These are phyloP conservation scores for Ahaetulla prasina DNA, from an alignment of 2,113 vertebrate species.

Conservation along the genomic window DNA sequence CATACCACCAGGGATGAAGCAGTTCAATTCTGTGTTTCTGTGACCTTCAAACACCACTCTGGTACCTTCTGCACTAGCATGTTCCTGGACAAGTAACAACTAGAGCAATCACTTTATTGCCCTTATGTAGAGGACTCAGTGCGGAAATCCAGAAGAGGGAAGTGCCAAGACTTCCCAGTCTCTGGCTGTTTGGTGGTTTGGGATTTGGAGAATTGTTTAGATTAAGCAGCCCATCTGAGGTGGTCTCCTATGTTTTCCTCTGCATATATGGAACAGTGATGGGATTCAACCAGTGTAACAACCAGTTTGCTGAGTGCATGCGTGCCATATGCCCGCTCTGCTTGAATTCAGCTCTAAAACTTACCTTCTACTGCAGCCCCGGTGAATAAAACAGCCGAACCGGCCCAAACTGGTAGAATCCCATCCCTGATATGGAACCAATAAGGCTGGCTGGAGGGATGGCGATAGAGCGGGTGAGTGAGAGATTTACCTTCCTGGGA, in stretches of 20 bases:
- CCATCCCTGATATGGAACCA: no score
- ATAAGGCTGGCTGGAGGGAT: background rate
- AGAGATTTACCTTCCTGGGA: background rate
- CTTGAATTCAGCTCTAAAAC: no score
- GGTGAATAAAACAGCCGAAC: no score
- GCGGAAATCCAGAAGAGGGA: background rate
- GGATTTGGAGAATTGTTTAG: constrained; percentile 13
- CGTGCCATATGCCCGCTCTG: no score
- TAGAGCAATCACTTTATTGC: background rate
- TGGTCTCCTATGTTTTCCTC: background rate
- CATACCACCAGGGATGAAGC: background rate
- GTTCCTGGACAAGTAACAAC: background rate
- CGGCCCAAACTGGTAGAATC: no score
- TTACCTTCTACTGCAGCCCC: no score
- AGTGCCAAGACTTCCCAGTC: background rate
- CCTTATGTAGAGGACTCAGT: background rate
- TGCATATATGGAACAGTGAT: background rate
- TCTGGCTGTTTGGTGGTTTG: background rate
- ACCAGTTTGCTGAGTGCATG: no score
- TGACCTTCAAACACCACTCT: background rate
- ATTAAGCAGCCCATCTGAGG: background rate
- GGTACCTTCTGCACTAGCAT: background rate
- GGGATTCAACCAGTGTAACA: no score
- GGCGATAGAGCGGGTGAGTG: background rate
- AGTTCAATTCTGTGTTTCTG: no score